phyloP scores from a whole-genome alignment of 2,113 vertebrate species.

The Rhizomys pruinosus region DNA sequence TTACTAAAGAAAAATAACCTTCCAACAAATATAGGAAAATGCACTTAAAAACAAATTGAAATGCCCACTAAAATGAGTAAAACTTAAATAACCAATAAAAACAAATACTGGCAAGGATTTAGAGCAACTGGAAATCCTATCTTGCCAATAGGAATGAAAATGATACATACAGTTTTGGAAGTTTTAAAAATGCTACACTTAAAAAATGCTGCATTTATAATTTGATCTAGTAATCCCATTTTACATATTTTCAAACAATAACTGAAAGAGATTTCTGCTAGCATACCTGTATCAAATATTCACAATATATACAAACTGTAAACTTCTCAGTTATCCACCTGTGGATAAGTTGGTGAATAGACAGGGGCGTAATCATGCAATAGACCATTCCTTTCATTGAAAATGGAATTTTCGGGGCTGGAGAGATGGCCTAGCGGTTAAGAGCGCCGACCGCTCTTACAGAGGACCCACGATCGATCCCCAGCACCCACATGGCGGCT shows the following conservation, averaged over 20 bases:
- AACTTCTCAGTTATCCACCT: not conserved
- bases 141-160: not conserved
- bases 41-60: not conserved
- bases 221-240: not conserved
- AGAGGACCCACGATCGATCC: too few species aligned
- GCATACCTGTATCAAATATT: not conserved
- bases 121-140: not conserved
- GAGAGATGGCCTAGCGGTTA: too few species aligned
- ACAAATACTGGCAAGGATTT: not conserved
- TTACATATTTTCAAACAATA: not conserved
- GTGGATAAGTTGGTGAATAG: not conserved
- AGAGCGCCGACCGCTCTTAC: too few species aligned
- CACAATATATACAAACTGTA: not conserved
- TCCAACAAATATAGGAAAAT: not conserved
- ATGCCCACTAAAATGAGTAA: not conserved
- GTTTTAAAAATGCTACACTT: not conserved
- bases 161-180: not conserved
- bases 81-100: not conserved
- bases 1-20: not conserved
- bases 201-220: not conserved
- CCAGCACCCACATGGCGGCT: too few species aligned
- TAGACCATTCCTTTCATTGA: not conserved
- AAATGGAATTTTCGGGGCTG: too few species aligned
- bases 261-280: not conserved
- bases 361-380: not conserved